phyloP scores from a whole-genome alignment of 2,113 vertebrate species.

The Planiliza haematocheilus region DNA sequence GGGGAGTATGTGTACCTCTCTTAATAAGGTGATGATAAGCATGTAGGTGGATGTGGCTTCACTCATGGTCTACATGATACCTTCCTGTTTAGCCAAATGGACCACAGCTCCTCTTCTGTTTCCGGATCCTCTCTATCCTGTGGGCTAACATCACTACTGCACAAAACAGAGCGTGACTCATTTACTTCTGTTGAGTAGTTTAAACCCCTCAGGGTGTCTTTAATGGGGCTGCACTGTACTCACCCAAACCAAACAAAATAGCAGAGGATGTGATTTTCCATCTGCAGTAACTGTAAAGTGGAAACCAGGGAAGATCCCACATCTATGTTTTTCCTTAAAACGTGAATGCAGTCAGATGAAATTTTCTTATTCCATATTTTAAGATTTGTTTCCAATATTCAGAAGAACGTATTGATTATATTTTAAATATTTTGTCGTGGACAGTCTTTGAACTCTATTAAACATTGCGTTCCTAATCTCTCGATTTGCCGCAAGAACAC shows the following conservation, averaged over 20 bases:
- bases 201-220: conserved; percentile 51
- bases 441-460: background rate
- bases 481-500: conserved; percentile 15
- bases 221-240: conserved; percentile 27
- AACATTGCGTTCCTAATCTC: background rate
- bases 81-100: conserved; percentile 60
- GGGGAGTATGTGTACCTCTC: conserved; percentile 49
- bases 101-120: conserved; percentile 38
- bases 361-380: background rate
- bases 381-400: conserved; percentile 3
- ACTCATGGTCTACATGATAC: conserved; percentile 62
- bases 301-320: conserved; percentile 27
- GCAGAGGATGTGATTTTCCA: conserved; percentile 45
- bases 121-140: conserved; percentile 63
- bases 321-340: conserved; percentile 38
- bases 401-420: conserved; percentile 10
- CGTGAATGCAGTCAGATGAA: conserved; percentile 16
- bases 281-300: conserved; percentile 43
- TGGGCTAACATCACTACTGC: conserved; percentile 39
- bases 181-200: conserved; percentile 48
- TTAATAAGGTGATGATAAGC: conserved; percentile 63
- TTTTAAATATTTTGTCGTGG: background rate
- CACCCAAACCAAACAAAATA: conserved; percentile 58
- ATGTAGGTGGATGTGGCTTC: conserved; percentile 63
- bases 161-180: conserved; percentile 37